Conservation (phyloP, 1,140 invertebrate genomes). For the Sycophila sp. region DNA sequence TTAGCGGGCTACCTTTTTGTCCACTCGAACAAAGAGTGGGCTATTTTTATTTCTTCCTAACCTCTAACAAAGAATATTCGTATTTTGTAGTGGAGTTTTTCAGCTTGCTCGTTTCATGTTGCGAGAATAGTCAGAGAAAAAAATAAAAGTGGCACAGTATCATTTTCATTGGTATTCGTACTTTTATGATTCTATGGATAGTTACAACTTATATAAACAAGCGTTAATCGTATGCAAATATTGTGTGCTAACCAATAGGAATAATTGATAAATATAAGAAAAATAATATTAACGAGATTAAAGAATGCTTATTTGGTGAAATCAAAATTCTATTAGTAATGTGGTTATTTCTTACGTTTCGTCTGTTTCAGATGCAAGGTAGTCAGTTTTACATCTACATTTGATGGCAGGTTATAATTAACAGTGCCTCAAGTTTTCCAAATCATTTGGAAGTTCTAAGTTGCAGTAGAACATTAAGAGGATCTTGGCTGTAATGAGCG, state of each 20-base stretch:
- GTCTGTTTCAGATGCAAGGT: slow-evolving; percentile 19
- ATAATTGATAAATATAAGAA: background rate
- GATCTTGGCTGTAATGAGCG: slow-evolving; percentile 61
- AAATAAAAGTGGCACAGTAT: background rate
- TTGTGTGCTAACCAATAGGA: background rate
- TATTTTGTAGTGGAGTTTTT: background rate
- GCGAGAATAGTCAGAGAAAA: background rate
- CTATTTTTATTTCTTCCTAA: background rate
- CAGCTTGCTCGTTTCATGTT: background rate
- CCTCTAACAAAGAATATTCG: background rate
- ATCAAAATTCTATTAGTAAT: background rate
- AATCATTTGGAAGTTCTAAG: slow-evolving; percentile 30
- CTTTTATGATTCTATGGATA: no score
- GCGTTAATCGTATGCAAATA: no score
- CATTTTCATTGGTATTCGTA: background rate
- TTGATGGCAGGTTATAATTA: slow-evolving; percentile 7
- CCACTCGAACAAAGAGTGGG: background rate
- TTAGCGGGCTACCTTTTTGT: background rate
- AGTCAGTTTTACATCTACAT: background rate
- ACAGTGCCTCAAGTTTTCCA: background rate
- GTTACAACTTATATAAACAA: no score
- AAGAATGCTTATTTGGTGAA: background rate
- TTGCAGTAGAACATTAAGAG: slow-evolving; percentile 39
- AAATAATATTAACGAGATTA: no score
- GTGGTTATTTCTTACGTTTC: background rate